These are phyloP conservation scores for Oligia fasciuncula DNA, from an alignment of 2,888 invertebrate species.

Conservation along the genomic window DNA sequence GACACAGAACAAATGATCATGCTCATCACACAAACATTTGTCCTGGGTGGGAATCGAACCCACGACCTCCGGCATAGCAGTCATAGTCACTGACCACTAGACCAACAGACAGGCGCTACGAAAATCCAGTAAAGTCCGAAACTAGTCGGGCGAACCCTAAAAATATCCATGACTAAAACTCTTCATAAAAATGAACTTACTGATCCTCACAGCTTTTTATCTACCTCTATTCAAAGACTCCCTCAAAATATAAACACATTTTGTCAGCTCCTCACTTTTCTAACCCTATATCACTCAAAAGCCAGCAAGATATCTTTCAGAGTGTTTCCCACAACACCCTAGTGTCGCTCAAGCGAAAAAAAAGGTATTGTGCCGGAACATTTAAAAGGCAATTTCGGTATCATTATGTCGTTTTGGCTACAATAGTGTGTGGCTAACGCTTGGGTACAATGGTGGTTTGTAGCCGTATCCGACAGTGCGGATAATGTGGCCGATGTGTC, in stretches of 20 bases:
- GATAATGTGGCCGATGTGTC: slow-evolving; percentile 54
- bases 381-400: slow-evolving; percentile 63
- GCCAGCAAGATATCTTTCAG: slow-evolving; percentile 35
- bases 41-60: no score
- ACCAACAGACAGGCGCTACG: neutral
- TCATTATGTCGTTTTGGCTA: slow-evolving; percentile 57
- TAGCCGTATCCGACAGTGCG: slow-evolving; percentile 52
- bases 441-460: slow-evolving; percentile 53
- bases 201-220: slow-evolving; percentile 9
- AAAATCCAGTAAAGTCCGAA: neutral
- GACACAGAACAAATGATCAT: no score
- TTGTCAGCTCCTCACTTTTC: slow-evolving; percentile 33
- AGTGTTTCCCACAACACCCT: slow-evolving; percentile 41
- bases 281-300: slow-evolving; percentile 33
- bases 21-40: no score
- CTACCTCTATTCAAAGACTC: slow-evolving; percentile 27
- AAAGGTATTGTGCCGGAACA: slow-evolving; percentile 50
- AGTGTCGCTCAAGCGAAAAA: slow-evolving; percentile 55
- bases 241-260: slow-evolving; percentile 40
- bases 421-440: slow-evolving; percentile 55
- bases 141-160: neutral
- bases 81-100: no score
- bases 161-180: slow-evolving; percentile 2
- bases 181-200: neutral
- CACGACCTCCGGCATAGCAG: no score